Base-by-base conservation (phyloP, 2,113 vertebrate species). In the Loxodonta africana region DNA sequence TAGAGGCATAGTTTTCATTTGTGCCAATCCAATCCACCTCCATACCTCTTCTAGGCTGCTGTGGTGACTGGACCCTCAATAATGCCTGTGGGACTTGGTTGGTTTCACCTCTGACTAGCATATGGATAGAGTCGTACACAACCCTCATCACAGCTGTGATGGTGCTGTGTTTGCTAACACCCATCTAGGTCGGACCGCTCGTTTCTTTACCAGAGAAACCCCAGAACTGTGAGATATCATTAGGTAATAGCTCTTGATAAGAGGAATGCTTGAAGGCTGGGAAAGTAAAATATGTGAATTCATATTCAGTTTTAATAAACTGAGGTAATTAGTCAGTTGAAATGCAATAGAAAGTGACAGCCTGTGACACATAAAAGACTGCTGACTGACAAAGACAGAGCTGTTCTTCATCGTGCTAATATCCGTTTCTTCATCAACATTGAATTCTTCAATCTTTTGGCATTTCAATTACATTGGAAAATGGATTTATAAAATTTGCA, bases 221-320 rank as follows among this genome's bases (percentile, higher is more conserved):
- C 91, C 95, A 97, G 93, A 95, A 97, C 78, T 83, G 83, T 94
- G 84, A 91, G 97, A 95, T 96, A 93, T 21, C 96, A 81, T 96
- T 93, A 78, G 77, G 76, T 44, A 57, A 97, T 93, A 97, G 97
- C 94, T 98, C 97, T 94, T 96, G 97, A 97, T 98, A 98, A 98
- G 81, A 91, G 95, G 96, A 98, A 96, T 87, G 81, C 89, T 96
- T 92, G 96, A 96, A 98, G 96, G 48, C 97, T 21, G 53, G 81
- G 95, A 97, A 98, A 97, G 95, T 97, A 97, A 98, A 98, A 98
- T 98, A 97, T 82, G 94, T 98, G 98, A 97, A 98, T 98, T 98
- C 98, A 98, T 97, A 98, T 97, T 98, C 97, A 97, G 97, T 98
- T 99, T 98, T 98, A 98, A 98, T 98, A 98, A 98, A 98, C 97